Evolutionary conservation across 2,113 vertebrate genomes (phyloP).

Genomic region (Oxyura jamaicensis): DNA sequence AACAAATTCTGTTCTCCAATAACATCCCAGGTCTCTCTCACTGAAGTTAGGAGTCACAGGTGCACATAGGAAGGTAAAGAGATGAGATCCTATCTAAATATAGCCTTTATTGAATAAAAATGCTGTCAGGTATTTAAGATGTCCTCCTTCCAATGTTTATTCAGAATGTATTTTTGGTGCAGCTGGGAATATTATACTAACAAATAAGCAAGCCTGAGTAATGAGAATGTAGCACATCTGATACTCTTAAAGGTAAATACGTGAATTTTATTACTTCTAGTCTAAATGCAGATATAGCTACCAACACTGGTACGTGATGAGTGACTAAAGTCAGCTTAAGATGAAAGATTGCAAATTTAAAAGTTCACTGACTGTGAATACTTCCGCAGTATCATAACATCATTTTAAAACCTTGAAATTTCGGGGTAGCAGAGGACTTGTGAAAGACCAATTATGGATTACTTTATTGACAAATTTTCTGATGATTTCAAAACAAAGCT

Average conservation of each 20-base stretch:
- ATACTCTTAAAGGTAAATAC: neutral
- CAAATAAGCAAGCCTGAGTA: constrained; percentile 16
- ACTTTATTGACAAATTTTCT: neutral
- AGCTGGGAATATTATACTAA: constrained; percentile 19
- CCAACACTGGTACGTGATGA: neutral
- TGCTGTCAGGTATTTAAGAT: constrained; percentile 1
- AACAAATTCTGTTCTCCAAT: neutral
- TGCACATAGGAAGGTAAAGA: neutral
- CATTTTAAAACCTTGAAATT: neutral
- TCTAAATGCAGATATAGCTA: neutral
- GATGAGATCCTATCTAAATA: neutral
- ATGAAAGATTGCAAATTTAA: constrained; percentile 12
- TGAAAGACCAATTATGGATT: neutral
- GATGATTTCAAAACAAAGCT: neutral
- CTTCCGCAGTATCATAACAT: neutral
- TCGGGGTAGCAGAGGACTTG: neutral
- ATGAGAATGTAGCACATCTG: neutral
- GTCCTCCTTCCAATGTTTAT: constrained; percentile 22
- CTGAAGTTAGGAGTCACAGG: neutral
- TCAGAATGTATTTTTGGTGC: constrained; percentile 14
- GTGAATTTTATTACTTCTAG: neutral
- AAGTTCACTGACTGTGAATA: constrained; percentile 6
- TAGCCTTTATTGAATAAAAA: neutral
- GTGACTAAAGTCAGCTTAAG: neutral
- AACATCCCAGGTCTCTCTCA: neutral